Evolutionary conservation across 2,888 invertebrate genomes (phyloP), one percentile per base, ranked within the genome.

Genomic region (Electrophaes corylata): DNA sequence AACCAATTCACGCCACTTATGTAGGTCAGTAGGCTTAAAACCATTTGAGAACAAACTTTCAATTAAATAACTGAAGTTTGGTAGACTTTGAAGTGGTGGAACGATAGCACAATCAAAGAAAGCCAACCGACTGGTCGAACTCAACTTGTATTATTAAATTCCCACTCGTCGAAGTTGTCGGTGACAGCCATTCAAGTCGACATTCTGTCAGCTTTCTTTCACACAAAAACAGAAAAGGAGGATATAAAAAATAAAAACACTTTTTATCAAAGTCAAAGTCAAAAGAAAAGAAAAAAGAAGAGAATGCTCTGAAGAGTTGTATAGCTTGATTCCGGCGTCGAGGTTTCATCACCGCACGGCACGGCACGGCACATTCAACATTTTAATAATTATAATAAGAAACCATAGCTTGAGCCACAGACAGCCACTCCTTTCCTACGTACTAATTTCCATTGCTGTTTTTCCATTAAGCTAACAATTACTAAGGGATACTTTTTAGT

Each of bases 91-190:
- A 37, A 44, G 35, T 43, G 35, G 18, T 16, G 29, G 39, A 49
- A 31, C 33, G 52, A 45, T 44, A 23, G 23, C 44, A 40, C 37
- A 56, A 50, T 39, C 56, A 33, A 45, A 56, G 45, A 45, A 49
- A 56, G 39, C 41, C 29, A 48, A 49, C 44, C 26, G 18, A 20
- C 49, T 50, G 50, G 29, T 40, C 45, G 31, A 23, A 33, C 6
- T 39, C 18, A 50, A 50, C 20, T 56, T 50, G 40, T 50, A 23
- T 50, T 45, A 56, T 50, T 45, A 50, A 49, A 50, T 56, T 56
- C 49, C 44, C 29, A 23, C 12, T 29, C 18, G 10, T 12, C 41
- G 41, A 33, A 54, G 19, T 54, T 40, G 16, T 14, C 23, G 41
- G 41, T 4, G 12, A 26, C 31, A 23, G 40, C 20, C 18, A 4